Conservation (phyloP, 2,113 vertebrate species). For the Calidris pugnax region DNA sequence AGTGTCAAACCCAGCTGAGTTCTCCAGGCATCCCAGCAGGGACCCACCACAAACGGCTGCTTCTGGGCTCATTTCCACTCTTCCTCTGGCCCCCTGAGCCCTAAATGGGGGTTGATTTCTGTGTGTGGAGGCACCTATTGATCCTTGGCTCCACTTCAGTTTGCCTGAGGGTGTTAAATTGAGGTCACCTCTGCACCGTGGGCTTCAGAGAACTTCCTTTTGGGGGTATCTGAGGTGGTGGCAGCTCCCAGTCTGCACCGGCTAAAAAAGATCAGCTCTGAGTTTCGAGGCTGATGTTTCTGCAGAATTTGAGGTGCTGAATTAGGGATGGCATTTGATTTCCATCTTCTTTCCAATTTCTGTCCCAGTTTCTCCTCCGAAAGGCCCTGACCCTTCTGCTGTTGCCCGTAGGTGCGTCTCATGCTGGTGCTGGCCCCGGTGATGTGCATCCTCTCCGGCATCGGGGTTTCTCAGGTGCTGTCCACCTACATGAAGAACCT, state of each 20-base stretch:
- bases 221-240: neutral
- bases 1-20: neutral
- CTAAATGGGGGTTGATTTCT: neutral
- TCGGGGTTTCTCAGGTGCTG: constrained; percentile 95
- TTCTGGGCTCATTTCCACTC: neutral
- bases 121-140: neutral
- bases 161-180: neutral
- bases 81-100: neutral
- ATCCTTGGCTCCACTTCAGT: neutral
- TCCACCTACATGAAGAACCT: constrained; percentile 99
- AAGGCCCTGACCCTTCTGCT: neutral
- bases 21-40: neutral
- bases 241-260: neutral
- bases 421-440: constrained; percentile 97
- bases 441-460: constrained; percentile 98
- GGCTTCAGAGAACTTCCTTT: neutral
- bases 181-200: fast-evolving
- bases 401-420: constrained; percentile 85
- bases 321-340: neutral
- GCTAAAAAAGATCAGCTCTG: fast-evolving
- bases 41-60: fast-evolving
- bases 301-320: neutral
- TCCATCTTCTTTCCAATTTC: neutral
- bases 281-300: fast-evolving
- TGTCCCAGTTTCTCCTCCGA: fast-evolving